Evolutionary conservation across 1,140 invertebrate genomes (phyloP).

Genomic region (Conus ventricosus): DNA sequence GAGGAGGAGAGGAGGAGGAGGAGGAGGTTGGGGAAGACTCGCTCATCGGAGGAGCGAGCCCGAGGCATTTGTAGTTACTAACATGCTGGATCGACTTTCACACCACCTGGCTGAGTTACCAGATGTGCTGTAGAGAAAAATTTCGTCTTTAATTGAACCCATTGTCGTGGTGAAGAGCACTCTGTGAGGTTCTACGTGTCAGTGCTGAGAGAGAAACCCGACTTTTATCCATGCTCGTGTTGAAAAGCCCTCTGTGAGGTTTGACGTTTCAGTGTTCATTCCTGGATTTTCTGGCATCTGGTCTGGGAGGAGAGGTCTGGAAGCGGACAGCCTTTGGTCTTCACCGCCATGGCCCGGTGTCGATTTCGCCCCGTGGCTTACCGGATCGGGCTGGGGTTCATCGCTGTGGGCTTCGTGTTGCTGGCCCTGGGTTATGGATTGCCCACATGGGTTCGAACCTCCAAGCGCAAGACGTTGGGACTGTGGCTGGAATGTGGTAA

Average conservation of each 20-base stretch:
- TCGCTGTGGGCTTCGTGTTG: constrained; percentile 13
- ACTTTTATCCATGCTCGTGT: no score
- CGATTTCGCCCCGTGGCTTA: constrained; percentile 30
- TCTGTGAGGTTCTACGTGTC: no score
- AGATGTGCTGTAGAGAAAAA: no score
- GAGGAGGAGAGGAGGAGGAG: no score
- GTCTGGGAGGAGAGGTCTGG: neutral
- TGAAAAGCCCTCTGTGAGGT: neutral
- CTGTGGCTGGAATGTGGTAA: constrained; percentile 36
- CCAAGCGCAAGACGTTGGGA: neutral
- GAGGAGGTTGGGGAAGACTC: no score
- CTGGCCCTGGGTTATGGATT: constrained; percentile 25
- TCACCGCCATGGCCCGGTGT: constrained; percentile 18
- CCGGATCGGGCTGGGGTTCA: constrained; percentile 20
- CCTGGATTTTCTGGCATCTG: neutral
- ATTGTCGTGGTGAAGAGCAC: no score
- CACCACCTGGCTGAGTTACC: no score
- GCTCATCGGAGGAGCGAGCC: no score
- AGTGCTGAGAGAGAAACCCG: no score
- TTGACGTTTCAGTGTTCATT: neutral
- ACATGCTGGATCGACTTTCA: no score
- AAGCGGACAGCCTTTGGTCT: neutral
- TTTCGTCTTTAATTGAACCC: no score
- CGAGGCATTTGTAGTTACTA: no score
- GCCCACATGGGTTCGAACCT: constrained; percentile 15